Evolutionary conservation across 2,113 vertebrate species (phyloP).

Genomic region (Platichthys flesus): DNA sequence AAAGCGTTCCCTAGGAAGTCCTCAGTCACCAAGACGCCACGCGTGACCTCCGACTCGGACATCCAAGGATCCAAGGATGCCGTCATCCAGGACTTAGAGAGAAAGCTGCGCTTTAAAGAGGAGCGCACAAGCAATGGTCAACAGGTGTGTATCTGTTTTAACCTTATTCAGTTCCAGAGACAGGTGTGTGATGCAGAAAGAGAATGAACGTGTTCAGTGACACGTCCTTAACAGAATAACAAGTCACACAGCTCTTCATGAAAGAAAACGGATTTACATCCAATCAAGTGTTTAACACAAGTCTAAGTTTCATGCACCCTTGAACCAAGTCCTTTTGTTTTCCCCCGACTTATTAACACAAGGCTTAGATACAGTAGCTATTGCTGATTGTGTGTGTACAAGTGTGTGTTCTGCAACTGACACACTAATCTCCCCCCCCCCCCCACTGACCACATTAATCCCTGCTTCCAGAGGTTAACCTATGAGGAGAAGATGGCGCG

Average conservation of each 20-base stretch:
- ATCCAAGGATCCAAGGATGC: slow-evolving; percentile 98
- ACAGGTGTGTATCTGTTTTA: slow-evolving; percentile 64
- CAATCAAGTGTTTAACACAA: not conserved
- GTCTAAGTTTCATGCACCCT: not conserved
- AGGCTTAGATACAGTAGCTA: slow-evolving; percentile 9
- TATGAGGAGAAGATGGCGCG: slow-evolving; percentile 99
- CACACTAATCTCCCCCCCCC: slow-evolving; percentile 70
- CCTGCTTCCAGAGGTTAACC: slow-evolving; percentile 91
- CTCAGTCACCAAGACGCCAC: slow-evolving; percentile 81
- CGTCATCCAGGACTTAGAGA: slow-evolving; percentile 97
- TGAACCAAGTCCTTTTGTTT: not conserved
- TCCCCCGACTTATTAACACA: slow-evolving; percentile 11
- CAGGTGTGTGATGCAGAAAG: slow-evolving; percentile 1
- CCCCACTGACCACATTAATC: slow-evolving; percentile 75
- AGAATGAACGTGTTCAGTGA: slow-evolving; percentile 38
- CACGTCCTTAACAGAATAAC: slow-evolving; percentile 65
- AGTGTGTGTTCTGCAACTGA: slow-evolving; percentile 62
- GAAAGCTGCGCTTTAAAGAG: slow-evolving; percentile 98
- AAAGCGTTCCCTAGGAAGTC: slow-evolving; percentile 92
- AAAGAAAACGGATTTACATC: not conserved
- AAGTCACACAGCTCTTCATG: slow-evolving; percentile 3
- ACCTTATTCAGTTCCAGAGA: not conserved
- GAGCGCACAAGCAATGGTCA: slow-evolving; percentile 95
- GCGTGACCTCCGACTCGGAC: slow-evolving; percentile 92
- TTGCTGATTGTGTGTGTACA: slow-evolving; percentile 35